Percentiles rank a stretch among this genome's conserved stretches.
These are phyloP conservation scores for Leptobrachium ailaonicum DNA, from an alignment of 2,113 vertebrate genomes.

Conservation along the genomic window DNA sequence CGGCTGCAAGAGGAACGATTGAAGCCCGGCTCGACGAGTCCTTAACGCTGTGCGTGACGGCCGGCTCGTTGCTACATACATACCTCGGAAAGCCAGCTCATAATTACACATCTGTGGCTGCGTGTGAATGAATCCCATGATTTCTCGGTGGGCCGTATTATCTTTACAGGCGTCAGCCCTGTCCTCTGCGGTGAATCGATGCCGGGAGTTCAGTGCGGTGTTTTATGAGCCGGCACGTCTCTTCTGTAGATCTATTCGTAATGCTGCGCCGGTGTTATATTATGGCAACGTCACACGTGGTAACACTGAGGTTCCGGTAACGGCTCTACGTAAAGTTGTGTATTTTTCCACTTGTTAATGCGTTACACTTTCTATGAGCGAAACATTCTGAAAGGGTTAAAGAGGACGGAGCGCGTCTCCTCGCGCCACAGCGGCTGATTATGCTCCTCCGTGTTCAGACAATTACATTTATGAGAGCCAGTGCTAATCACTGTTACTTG, in stretches of 20 bases:
- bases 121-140: background rate
- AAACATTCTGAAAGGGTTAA: conserved; percentile 81
- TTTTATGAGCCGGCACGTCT: too few relatives aligned
- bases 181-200: background rate
- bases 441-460: conserved; percentile 82
- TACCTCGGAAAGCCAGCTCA: conserved; percentile 40
- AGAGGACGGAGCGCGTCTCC: conserved; percentile 81
- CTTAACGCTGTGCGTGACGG: too few relatives aligned
- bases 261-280: too few relatives aligned
- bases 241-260: too few relatives aligned
- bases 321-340: too few relatives aligned
- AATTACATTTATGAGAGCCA: conserved; percentile 90
- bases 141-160: background rate
- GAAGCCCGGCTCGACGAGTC: too few relatives aligned
- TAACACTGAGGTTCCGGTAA: too few relatives aligned
- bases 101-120: conserved; percentile 23
- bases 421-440: conserved; percentile 77
- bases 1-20: background rate
- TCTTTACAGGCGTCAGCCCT: background rate
- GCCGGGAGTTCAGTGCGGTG: background rate
- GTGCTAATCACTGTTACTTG: conserved; percentile 89
- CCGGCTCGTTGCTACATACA: conserved; percentile 42
- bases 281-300: too few relatives aligned
- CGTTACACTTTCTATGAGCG: background rate
- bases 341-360: too few relatives aligned